phyloP scores from a whole-genome alignment of 2,888 invertebrate genomes.

The Hypsopygia costalis region DNA sequence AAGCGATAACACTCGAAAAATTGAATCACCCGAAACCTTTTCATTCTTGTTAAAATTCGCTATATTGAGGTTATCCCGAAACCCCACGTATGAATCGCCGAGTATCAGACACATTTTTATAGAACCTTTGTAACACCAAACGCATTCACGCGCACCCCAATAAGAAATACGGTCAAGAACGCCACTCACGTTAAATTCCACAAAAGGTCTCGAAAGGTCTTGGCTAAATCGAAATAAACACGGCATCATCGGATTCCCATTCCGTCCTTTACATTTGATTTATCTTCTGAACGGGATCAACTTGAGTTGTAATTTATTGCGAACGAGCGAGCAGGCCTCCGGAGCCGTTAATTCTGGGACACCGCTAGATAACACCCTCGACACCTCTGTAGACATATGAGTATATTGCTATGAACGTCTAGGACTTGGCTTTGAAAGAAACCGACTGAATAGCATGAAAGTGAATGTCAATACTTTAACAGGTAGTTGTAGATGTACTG shows the following conservation, averaged over 20 bases:
- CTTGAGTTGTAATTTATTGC: constrained; percentile 63
- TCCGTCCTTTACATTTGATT: constrained; percentile 64
- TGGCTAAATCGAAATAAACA: constrained; percentile 34
- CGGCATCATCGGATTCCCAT: constrained; percentile 61
- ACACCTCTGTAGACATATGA: constrained; percentile 36
- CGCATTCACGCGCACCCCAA: constrained; percentile 24
- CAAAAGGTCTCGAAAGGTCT: constrained; percentile 38
- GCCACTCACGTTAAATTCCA: constrained; percentile 39
- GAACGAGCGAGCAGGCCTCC: constrained; percentile 38
- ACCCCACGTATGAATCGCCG: background rate
- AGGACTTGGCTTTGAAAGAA: no score
- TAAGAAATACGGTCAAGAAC: constrained; percentile 30
- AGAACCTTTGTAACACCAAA: constrained; percentile 2
- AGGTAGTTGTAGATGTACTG: no score
- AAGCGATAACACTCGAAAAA: no score
- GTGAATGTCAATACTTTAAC: no score
- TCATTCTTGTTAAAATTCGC: no score
- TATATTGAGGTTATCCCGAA: no score
- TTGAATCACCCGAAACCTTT: no score
- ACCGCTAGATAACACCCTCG: constrained; percentile 51
- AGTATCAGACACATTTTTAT: background rate
- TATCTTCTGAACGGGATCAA: constrained; percentile 64
- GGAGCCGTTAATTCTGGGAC: constrained; percentile 56
- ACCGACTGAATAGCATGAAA: no score
- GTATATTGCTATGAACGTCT: background rate